Base-by-base conservation (phyloP, 2,888 invertebrate genomes). In the Tortrix viridana region DNA sequence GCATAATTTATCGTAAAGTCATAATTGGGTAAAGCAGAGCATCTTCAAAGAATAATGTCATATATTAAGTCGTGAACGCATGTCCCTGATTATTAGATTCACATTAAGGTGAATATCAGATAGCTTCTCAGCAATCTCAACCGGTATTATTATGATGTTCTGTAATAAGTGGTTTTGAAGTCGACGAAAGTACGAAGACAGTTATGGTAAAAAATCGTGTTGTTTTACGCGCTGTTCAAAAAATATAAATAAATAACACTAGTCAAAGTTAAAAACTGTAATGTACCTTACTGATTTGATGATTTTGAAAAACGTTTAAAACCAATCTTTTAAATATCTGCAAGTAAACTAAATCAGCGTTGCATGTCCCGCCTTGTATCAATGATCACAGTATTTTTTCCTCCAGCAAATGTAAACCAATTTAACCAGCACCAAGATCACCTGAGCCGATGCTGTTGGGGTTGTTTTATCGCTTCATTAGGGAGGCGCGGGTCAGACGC, bases 1-100 rank as follows among this genome's bases (percentile, higher is more conserved):
- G 80, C 84, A 82, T 86, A 83, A 86, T 86, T 89, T 86, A 86
- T 86, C 81, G 79, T 84, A 86, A 86, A 84, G 81, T 83, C 83
- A 80, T 87, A 89, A 88, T 87, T 89, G 75, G 67, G 74, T 70
- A 72, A 74, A 76, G 75, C 75, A 78, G 79, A 81, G 74, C 77
- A 82, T 83, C 81, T 77, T 77, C 75, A 75, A 73, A 69, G 72
- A 72, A 71, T 87, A 84, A 86, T 84, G 79, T 74, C 80, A 77
- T 79, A 71, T 71, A 85, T 85, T 85, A 83, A 74, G 73, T 67
- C 58, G 63, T 65, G 72, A 72, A 67, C 66, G 76, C 72, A 76
- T 72, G 69, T 71, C 41, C 46, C 46, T 71, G 66, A 70, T 72
- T 72, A 52, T 62, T 63, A 58, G 68, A 69, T 68, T 68, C 59